A percentile compares a stretch with the other conserved stretches of the same genome.
Evolutionary conservation across 2,113 vertebrate species (phyloP).

Genomic region (Speoplatyrhinus poulsoni): DNA sequence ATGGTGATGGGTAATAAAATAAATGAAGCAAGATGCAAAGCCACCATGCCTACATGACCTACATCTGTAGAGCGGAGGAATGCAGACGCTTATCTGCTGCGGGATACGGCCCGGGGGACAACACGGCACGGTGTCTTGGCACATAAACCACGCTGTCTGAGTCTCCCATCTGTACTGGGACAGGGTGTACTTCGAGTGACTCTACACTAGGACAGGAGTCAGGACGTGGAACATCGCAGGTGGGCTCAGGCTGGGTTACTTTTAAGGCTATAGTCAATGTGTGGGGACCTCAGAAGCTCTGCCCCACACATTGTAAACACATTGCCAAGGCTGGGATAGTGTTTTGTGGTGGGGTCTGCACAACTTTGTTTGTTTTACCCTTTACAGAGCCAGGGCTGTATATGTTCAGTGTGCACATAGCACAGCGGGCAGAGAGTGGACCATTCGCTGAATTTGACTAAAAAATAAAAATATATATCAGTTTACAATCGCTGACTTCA

Average conservation of each 20-base stretch:
- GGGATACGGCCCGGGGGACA: slow-evolving; percentile 48
- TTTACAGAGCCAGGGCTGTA: no score
- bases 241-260: no score
- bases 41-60: slow-evolving; percentile 59
- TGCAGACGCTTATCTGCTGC: slow-evolving; percentile 63
- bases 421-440: no score
- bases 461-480: slow-evolving; percentile 54
- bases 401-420: no score
- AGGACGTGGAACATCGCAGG: no score
- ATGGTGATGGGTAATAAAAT: slow-evolving; percentile 51
- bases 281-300: no score
- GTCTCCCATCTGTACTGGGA: slow-evolving; percentile 26
- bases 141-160: slow-evolving; percentile 45
- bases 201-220: slow-evolving; percentile 36
- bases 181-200: slow-evolving; percentile 46
- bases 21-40: slow-evolving; percentile 47
- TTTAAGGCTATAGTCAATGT: no score
- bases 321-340: no score
- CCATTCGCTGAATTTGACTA: background rate
- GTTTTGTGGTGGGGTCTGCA: no score
- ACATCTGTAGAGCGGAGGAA: slow-evolving; percentile 61
- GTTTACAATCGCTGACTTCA: no score
- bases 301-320: no score
- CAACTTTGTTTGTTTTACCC: no score
- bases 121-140: slow-evolving; percentile 52